Evolutionary conservation across 2,888 invertebrate genomes (phyloP), one percentile per base, ranked within the genome.

Genomic region (Ophion slaviceki): DNA sequence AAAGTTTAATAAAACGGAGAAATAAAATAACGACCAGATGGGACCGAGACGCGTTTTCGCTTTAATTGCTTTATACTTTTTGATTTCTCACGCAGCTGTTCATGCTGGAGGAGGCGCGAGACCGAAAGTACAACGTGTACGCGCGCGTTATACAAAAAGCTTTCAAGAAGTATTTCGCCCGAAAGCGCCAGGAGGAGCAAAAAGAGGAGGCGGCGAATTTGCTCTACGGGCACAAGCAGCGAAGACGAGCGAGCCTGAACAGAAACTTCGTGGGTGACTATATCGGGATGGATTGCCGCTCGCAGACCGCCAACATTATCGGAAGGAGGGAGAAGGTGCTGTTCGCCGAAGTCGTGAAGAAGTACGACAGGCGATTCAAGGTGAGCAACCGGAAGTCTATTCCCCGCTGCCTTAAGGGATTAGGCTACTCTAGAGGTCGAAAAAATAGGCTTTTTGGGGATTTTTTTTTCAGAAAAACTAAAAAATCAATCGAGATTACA

Each of bases 181-280:
- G 94, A 75, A 95, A 95, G 88, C 95, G 95, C 85, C 95, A 95
- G 87, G 94, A 94, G 80, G 94, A 95, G 86, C 95, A 96, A 88
- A 95, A 95, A 89, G 95, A 95, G 89, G 95, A 95, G 92, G 96
- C 95, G 24, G 92, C 94, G 36, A 92, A 94, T 92, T 90, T 95
- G 83, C 91, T 95, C n/a, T 94, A 92, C 89, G 94, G 94, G 2
- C 95, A 95, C 91, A 96, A 96, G 91, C 96, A 96, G 90, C 94
- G 96, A 10, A 93, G 96, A 85, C 92, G 95, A 8, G 95, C 94
- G 90, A 96, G 96, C 86, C 89, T 96, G 32, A 96, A 96, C 92
- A 94, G 96, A 82, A 95, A 96, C 91, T 96, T 96, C 93, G 95
- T 95, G 62, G 96, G 96, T 7, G 96, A 96, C 92, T 96, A 96